Base-by-base conservation (phyloP, 1,140 invertebrate species). In the Leptonema lineaticorne region DNA sequence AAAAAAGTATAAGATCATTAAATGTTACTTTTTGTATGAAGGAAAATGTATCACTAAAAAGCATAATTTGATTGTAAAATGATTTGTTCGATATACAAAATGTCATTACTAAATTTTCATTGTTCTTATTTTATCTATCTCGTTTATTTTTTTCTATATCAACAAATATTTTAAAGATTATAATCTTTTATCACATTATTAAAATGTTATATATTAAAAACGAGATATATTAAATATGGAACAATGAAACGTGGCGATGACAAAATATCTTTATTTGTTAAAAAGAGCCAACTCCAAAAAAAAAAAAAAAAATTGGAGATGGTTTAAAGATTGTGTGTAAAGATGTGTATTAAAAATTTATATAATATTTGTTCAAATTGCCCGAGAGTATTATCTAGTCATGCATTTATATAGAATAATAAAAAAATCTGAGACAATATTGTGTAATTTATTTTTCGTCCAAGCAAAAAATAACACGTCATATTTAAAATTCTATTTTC, bases 321-420 rank as follows among this genome's bases (percentile, higher is more conserved):
- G 57, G 57, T 16, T 59, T n/a, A n/a, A n/a, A n/a, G 57, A 59
- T 46, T 69, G 67, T 62, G 58, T 72, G 67, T 72, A 72, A 67
- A 72, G 62, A 69, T 64, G 63, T 69, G 67, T 69, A 71, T 68
- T 78, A 82, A 80, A 82, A 78, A 79, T 78, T 45, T 62, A n/a
- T 41, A 62, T 78, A 81, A 80, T 79, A 81, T 80, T 82, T 81
- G 80, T 81, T 82, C 79, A 81, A 78, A 81, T 80, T 81, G 81
- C 79, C 80, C 81, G 45, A 82, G 81, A 83, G 80, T 83, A 83
- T 82, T 83, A 83, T 83, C 81, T 83, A 83, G 81, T 83, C 81
- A 73, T 65, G 71, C 71, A 73, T 73, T 73, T 73, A 69, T n/a
- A n/a, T 73, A 73, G 60, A 69, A 64, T n/a, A n/a, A n/a, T 69